Evolutionary conservation across 2,113 vertebrate species (phyloP), one percentile per base, ranked within the genome.

Genomic region (Corythornis vintsioides): DNA sequence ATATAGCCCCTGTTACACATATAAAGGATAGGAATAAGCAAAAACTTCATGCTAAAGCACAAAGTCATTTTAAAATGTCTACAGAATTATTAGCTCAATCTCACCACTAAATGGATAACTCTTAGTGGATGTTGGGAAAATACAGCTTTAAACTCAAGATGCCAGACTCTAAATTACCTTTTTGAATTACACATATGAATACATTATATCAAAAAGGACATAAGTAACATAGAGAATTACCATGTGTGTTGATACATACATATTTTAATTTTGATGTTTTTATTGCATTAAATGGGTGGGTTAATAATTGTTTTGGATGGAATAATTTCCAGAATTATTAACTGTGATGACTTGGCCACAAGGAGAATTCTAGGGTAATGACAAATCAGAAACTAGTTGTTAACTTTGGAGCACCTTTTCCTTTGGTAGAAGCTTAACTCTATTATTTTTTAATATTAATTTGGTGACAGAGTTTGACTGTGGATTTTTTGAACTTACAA

Each of bases 151-250:
- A 97, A 97, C 95, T 79, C 66, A 94, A 96, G 96, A 96, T 96
- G 93, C 90, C 88, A 96, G 94, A 96, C 80, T 93, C 67, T 96
- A 98, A 98, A 98, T 97, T 97, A 96, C 93, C 89, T 96, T 97
- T 97, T 86, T 96, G 93, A 92, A 91, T 89, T 95, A 93, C 65
- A 40, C 80, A 82, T 92, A 94, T 94, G 74, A 98, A 97, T 97
- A 93, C 97, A 95, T 97, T 97, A 96, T 94, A 96, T 96, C 86
- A 96, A 91, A 85, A 92, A 83, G 52, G 75, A 93, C 95, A 96
- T 97, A 97, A 97, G 97, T 96, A 97, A 95, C 91, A 74, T 38
- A 88, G 92, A 96, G 83, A 83, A 94, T 97, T 97, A 93, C 93
- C 95, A 96, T 80, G 78, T 96, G 89, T 97, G 91, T 71, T 83